A percentile compares a stretch with the other conserved stretches of the same genome.
phyloP scores from a whole-genome alignment of 23 tunicate genomes.

The Aplidium turbinatum region DNA sequence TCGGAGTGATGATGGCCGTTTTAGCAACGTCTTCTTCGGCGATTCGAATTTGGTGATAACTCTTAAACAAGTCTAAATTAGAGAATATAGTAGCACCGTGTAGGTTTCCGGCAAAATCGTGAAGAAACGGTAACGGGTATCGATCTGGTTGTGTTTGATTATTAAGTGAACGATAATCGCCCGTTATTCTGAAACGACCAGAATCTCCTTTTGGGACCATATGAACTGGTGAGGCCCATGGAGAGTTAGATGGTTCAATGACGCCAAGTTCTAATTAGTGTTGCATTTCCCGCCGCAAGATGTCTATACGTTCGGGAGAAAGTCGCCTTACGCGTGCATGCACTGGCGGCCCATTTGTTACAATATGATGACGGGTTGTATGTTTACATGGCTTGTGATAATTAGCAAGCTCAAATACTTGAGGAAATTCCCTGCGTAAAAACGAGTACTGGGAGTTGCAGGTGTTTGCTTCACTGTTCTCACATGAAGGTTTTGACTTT shows the following conservation, averaged over 20 bases:
- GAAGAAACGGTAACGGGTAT: conserved; percentile 9
- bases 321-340: conserved; percentile 8
- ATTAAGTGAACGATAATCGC: conserved; percentile 7
- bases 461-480: too few species aligned
- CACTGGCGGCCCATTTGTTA: conserved; percentile 19
- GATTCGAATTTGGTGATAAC: conserved; percentile 11
- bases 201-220: conserved; percentile 14
- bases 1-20: conserved; percentile 22
- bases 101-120: conserved; percentile 5
- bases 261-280: conserved; percentile 10
- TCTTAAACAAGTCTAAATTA: not conserved
- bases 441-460: too few species aligned
- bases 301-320: not conserved
- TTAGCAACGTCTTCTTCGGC: not conserved
- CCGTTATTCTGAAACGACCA: conserved; percentile 2
- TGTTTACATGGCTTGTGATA: too few species aligned
- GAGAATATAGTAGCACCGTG: not conserved
- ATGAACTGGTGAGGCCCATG: conserved; percentile 25
- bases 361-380: conserved; percentile 31
- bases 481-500: too few species aligned
- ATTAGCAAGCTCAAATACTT: too few species aligned
- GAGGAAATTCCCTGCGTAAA: too few species aligned
- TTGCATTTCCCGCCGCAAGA: not conserved
- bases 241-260: conserved; percentile 10
- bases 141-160: conserved; percentile 8